Evolutionary conservation across 2,888 invertebrate genomes (phyloP).

Genomic region (Clanis bilineata): DNA sequence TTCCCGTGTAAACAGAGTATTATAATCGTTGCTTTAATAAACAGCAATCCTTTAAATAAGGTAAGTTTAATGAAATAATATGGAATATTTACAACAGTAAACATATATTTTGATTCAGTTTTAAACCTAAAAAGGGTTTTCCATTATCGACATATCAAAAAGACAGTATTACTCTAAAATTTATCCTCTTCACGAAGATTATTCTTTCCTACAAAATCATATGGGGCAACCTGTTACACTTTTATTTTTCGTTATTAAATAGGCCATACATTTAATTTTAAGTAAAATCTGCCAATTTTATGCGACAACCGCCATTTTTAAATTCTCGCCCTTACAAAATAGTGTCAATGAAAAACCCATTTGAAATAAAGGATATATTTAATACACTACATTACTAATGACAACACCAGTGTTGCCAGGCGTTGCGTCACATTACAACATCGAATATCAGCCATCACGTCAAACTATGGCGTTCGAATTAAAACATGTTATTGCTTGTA

Average conservation of each 20-base stretch:
- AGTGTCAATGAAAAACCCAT: background rate
- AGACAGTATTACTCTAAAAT: background rate
- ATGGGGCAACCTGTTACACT: too few relatives aligned
- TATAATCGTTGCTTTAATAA: background rate
- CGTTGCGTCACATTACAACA: slow-evolving; percentile 76
- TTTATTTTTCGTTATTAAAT: too few relatives aligned
- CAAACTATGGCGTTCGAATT: slow-evolving; percentile 67
- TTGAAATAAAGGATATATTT: background rate
- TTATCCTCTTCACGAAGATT: too few relatives aligned
- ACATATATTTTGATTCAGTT: background rate
- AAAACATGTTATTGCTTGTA: slow-evolving; percentile 81
- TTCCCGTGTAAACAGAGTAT: background rate
- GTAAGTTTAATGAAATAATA: background rate
- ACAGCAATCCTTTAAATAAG: background rate
- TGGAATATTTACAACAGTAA: slow-evolving; percentile 1
- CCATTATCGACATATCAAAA: background rate
- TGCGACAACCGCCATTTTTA: background rate
- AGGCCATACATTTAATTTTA: background rate
- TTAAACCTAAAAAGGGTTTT: background rate
- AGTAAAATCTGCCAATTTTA: too few relatives aligned
- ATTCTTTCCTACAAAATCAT: too few relatives aligned
- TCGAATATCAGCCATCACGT: slow-evolving; percentile 60
- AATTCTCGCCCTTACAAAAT: background rate
- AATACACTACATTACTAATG: slow-evolving; percentile 26
- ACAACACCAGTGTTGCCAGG: slow-evolving; percentile 62